Conservation (phyloP, 1,140 invertebrate genomes). For the Neomicropteryx cornuta region DNA sequence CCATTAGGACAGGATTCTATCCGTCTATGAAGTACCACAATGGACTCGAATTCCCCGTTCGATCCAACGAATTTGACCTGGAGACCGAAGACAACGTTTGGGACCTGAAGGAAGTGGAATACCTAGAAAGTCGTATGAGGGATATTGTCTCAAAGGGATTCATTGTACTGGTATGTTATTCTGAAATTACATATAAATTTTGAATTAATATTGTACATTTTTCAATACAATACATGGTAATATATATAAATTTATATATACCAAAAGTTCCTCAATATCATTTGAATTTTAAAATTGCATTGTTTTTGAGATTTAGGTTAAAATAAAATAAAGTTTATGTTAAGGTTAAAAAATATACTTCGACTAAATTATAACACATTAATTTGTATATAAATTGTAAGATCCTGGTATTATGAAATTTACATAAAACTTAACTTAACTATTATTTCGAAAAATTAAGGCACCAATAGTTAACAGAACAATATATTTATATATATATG, state of each 20-base stretch:
- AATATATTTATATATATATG: background rate
- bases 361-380: constrained; percentile 6
- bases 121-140: constrained; percentile 47
- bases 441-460: too few relatives aligned
- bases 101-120: constrained; percentile 37
- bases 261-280: too few relatives aligned
- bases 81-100: constrained; percentile 21
- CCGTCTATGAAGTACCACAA: constrained; percentile 53
- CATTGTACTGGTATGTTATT: constrained; percentile 34
- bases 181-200: background rate
- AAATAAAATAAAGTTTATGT: too few relatives aligned
- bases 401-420: background rate
- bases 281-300: too few relatives aligned
- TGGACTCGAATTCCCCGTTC: constrained; percentile 50
- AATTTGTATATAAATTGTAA: constrained; percentile 1
- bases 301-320: too few relatives aligned
- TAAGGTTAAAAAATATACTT: constrained; percentile 3
- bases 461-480: background rate
- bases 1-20: constrained; percentile 49
- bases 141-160: constrained; percentile 51
- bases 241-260: too few relatives aligned
- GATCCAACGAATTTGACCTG: constrained; percentile 36
- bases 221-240: background rate
- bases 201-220: background rate
- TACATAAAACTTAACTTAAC: constrained; percentile 1